Evolutionary conservation across 2,113 vertebrate species (phyloP).

Genomic region (Callorhinus ursinus): DNA sequence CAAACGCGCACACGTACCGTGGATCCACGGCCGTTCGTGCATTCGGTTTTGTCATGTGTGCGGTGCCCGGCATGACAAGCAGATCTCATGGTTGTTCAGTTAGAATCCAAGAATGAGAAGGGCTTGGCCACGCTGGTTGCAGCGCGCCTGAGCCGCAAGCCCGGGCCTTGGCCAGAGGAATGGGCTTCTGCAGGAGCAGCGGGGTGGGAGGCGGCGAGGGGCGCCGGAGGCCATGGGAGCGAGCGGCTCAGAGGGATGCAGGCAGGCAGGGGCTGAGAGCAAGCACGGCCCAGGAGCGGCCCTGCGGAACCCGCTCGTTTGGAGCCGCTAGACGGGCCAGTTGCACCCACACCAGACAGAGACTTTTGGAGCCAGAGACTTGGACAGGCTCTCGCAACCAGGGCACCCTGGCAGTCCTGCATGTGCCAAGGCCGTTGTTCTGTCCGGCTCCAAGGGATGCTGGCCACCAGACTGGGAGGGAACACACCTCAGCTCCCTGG

Average conservation of each 20-base stretch:
- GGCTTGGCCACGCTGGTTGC: neutral
- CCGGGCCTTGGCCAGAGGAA: neutral
- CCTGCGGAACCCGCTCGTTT: neutral
- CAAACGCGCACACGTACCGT: neutral
- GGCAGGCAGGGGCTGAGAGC: neutral
- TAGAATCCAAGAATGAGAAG: neutral
- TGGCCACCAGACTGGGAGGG: neutral
- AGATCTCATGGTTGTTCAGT: neutral
- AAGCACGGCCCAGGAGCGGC: neutral
- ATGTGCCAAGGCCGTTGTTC: neutral
- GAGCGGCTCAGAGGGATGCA: too few species aligned
- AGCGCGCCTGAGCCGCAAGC: neutral
- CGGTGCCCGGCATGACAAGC: neutral
- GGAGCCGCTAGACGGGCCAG: neutral
- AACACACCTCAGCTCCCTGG: neutral
- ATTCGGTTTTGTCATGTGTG: fast-evolving
- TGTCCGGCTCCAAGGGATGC: neutral
- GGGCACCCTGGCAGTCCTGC: too few species aligned
- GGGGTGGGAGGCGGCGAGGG: too few species aligned
- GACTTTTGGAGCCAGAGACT: neutral
- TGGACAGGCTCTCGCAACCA: neutral
- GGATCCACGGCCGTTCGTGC: too few species aligned
- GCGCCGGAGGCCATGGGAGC: too few species aligned
- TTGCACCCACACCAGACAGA: neutral
- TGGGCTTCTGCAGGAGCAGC: too few species aligned